Conservation (phyloP, 2,888 invertebrate genomes). For the Pasiphila rectangulata region DNA sequence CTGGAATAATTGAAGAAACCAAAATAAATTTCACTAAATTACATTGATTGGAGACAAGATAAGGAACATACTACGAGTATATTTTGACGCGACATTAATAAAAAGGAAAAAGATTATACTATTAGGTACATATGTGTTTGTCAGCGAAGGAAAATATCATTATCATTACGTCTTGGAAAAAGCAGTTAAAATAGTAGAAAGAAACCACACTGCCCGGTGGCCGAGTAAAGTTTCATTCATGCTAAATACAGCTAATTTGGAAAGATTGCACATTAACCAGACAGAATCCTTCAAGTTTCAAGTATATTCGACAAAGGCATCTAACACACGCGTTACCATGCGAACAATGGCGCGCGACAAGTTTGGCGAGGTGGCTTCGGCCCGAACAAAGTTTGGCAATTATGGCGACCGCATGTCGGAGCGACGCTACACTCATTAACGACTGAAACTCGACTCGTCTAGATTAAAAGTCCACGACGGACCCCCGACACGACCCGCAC, state of each 20-base stretch:
- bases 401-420: slow-evolving; percentile 80
- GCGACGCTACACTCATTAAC: slow-evolving; percentile 78
- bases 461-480: slow-evolving; percentile 73
- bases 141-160: too few relatives aligned
- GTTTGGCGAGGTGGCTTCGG: slow-evolving; percentile 58
- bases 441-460: slow-evolving; percentile 71
- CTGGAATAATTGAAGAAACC: too few relatives aligned
- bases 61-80: too few relatives aligned
- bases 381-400: slow-evolving; percentile 77
- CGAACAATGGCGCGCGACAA: slow-evolving; percentile 74
- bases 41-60: too few relatives aligned
- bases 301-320: slow-evolving; percentile 54
- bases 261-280: slow-evolving; percentile 33
- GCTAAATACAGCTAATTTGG: slow-evolving; percentile 32
- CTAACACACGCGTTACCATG: slow-evolving; percentile 66
- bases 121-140: too few relatives aligned
- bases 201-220: slow-evolving; percentile 3
- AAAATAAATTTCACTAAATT: too few relatives aligned
- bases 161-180: slow-evolving; percentile 11
- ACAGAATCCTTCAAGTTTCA: slow-evolving; percentile 43
- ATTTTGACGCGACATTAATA: too few relatives aligned
- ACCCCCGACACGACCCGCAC: slow-evolving; percentile 36
- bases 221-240: slow-evolving; percentile 24
- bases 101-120: too few relatives aligned
- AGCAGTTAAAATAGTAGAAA: slow-evolving; percentile 16